Base-by-base conservation (phyloP, 1,140 invertebrate genomes). In the Oryzaephilus surinamensis region DNA sequence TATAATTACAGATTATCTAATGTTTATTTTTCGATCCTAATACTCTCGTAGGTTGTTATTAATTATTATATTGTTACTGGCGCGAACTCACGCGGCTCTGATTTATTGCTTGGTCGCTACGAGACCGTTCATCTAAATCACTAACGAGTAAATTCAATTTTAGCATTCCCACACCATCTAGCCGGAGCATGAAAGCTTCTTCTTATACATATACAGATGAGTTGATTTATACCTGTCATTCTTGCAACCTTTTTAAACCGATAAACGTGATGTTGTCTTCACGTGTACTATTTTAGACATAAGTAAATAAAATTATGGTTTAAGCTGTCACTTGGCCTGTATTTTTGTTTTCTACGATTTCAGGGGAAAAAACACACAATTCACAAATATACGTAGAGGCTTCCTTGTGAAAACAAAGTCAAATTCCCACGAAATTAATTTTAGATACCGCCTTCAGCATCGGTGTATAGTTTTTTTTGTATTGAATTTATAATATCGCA, bases 1-100 rank as follows among this genome's bases (percentile, higher is more conserved):
- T 42, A 35, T 46, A 46, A 46, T 46, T 46, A 46, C 30, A 38
- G 33, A 42, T 46, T 46, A 46, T 46, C 40, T 42, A 46, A 46
- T 46, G 44, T 46, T 46, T 46, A 46, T 43, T 42, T 46, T 46
- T 46, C 35, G 40, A 34, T 32, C 40, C 40, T 46, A 46, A 46
- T 46, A 35, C 44, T 40, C 39, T 43, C 41, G 44, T 43, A 32
- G 44, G 39, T 32, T 34, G 44, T 42, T 42, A 46, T 46, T 46
- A 46, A 46, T 46, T 43, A 37, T 46, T 46, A 46, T 46, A 46
- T 46, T 46, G 44, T 46, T 46, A 23, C 28, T 37, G 33, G 34
- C 40, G 37, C 33, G 39, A 32, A 41, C 39, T 42, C 40, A 33
- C 39, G 32, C 33, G 23, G 39, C 35, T 18, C 44, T 46, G 44